phyloP scores from a whole-genome alignment of 2,113 vertebrate genomes.

The Pogonocichla stellata region DNA sequence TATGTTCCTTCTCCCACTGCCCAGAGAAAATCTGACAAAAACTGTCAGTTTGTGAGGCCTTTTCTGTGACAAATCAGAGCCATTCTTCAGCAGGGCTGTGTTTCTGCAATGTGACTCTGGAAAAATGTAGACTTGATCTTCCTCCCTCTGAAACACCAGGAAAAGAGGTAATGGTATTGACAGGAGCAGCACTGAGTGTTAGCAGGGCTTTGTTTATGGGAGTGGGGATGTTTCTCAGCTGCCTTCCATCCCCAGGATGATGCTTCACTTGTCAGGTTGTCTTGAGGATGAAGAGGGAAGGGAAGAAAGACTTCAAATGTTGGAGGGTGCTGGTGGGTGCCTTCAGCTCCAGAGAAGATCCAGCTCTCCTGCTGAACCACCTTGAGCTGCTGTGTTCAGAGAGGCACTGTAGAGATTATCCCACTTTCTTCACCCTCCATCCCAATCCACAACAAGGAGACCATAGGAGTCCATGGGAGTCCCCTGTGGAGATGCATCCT shows the following conservation, averaged over 20 bases:
- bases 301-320: not conserved
- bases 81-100: not conserved
- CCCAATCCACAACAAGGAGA: not conserved
- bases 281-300: not conserved
- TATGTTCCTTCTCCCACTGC: conserved; percentile 37
- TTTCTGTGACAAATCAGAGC: not conserved
- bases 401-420: not conserved
- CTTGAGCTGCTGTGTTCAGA: not conserved
- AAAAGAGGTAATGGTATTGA: not conserved
- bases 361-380: not conserved
- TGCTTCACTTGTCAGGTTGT: not conserved
- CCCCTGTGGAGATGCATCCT: not conserved
- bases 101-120: not conserved
- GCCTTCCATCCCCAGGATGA: not conserved
- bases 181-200: not conserved
- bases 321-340: not conserved
- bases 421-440: not conserved
- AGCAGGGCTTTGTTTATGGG: not conserved
- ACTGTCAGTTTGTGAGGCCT: not conserved
- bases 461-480: fast-evolving
- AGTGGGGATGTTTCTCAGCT: not conserved
- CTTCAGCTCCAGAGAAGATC: not conserved
- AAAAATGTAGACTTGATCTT: not conserved
- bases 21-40: conserved; percentile 37
- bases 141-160: not conserved